Evolutionary conservation across 2,888 invertebrate species (phyloP), one percentile per base, ranked within the genome.

Genomic region (Zele albiditarsus): DNA sequence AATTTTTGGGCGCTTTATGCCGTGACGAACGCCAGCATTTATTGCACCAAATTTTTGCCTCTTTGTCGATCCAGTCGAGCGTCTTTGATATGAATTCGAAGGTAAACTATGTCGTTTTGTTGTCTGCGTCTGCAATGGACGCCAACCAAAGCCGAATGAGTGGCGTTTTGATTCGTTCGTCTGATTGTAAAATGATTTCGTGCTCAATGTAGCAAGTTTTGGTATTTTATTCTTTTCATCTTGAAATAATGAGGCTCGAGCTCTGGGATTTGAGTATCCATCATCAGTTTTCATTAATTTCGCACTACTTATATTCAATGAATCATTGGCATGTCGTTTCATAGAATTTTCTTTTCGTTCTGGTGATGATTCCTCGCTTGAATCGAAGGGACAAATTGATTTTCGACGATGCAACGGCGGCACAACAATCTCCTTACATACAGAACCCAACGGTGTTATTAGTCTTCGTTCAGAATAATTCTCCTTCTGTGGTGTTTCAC

Each of bases 21-120:
- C 92, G 82, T 94, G 94, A 74, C 90, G 88, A 0, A 94, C 94
- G 0, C 94, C 94, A 76, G 91, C 89, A 83, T 94, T 94, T n/a
- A 94, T 93, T 84, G 92, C 91, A 0, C 93, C 93, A 12, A 90
- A 82, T 73, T 76, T 90, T 68, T 88, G 89, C 31, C 90, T 85
- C 27, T 84, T 89, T 85, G 66, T 87, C 83, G 75, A 86, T 27
- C 70, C 65, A 5, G n/a, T n/a, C 20, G 74, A 74, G 28, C 68
- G 85, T 84, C 0, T 90, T 8, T 60, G 70, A 38, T 77, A 66
- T 0, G 66, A 20, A 5, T 57, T 53, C 4, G 69, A 42, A 0
- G 80, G 79, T 16, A 81, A 28, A 71, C 80, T 81, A 66, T 78
- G 75, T 14, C 81, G 70, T 65, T 80, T 80, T 46, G 75, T 79